These are phyloP conservation scores for Ophion ventricosus DNA, from an alignment of 2,888 invertebrate species.

Conservation along the genomic window DNA sequence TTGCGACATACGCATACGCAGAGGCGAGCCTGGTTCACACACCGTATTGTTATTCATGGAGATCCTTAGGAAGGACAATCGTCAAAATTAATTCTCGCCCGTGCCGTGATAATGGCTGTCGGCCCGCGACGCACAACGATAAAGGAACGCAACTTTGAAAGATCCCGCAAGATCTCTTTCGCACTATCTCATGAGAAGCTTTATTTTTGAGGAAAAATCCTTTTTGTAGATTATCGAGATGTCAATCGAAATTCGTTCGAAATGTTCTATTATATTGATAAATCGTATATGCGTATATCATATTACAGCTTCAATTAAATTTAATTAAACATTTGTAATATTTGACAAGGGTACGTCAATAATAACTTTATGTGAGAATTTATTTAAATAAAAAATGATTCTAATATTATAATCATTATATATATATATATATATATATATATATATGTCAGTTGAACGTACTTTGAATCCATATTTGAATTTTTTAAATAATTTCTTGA, in stretches of 20 bases:
- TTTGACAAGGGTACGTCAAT: background rate
- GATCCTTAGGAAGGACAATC: slow-evolving; percentile 69
- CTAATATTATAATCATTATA: too few relatives aligned
- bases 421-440: too few relatives aligned
- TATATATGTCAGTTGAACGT: too few relatives aligned
- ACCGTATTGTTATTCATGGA: slow-evolving; percentile 75
- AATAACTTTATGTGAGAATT: too few relatives aligned
- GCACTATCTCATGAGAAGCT: background rate
- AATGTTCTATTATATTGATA: too few relatives aligned
- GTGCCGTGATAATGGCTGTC: background rate
- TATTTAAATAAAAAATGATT: too few relatives aligned
- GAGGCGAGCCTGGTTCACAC: slow-evolving; percentile 38
- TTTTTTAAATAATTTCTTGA: too few relatives aligned
- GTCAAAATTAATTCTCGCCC: slow-evolving; percentile 72
- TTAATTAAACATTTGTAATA: background rate
- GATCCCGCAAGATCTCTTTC: background rate
- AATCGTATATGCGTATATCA: too few relatives aligned
- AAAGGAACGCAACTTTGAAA: background rate
- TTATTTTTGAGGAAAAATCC: background rate
- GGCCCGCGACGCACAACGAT: background rate
- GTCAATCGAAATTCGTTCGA: too few relatives aligned
- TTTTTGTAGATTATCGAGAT: background rate
- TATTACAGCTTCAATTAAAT: background rate
- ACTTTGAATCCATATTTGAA: too few relatives aligned
- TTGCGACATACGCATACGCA: slow-evolving; percentile 15